Evolutionary conservation across 2,797 vertebrate genomes (phyloP).

Genomic region (Acrossocheilus wenchowensis): DNA sequence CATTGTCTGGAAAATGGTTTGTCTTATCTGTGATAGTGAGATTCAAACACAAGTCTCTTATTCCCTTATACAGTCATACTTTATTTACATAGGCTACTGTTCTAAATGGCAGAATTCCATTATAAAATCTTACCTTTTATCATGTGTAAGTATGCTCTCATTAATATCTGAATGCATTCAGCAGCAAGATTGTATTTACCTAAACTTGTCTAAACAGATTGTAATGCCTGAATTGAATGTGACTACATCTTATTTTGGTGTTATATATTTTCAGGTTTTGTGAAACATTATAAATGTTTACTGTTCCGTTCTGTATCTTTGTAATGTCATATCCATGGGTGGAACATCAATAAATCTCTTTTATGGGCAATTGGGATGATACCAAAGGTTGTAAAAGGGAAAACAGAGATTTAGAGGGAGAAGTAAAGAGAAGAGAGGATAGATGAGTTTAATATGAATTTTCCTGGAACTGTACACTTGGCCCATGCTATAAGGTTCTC

Average conservation of each 20-base stretch:
- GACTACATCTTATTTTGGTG: background rate
- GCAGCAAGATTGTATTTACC: background rate
- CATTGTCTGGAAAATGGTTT: background rate
- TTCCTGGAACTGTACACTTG: background rate
- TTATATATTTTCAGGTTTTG: constrained; percentile 22
- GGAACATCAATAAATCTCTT: constrained; percentile 40
- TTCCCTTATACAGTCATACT: background rate
- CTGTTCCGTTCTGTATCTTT: constrained; percentile 19
- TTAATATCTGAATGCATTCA: constrained; percentile 6
- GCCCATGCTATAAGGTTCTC: constrained; percentile 1
- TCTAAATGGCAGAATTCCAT: background rate
- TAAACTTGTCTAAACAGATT: background rate
- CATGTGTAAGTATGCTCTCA: background rate
- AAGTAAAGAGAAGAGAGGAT: constrained; percentile 25
- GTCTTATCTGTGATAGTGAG: background rate
- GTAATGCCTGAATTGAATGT: constrained; percentile 17
- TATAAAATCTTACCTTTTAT: background rate
- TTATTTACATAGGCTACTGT: background rate
- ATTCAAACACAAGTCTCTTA: background rate
- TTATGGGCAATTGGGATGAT: constrained; percentile 27
- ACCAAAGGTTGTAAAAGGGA: constrained; percentile 35
- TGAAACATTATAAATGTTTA: constrained; percentile 31
- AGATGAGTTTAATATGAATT: constrained; percentile 48
- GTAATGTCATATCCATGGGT: constrained; percentile 28
- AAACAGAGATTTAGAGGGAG: constrained; percentile 23